These are phyloP conservation scores for Peromyscus attwateri DNA, from an alignment of 2,797 vertebrate species.

Conservation along the genomic window DNA sequence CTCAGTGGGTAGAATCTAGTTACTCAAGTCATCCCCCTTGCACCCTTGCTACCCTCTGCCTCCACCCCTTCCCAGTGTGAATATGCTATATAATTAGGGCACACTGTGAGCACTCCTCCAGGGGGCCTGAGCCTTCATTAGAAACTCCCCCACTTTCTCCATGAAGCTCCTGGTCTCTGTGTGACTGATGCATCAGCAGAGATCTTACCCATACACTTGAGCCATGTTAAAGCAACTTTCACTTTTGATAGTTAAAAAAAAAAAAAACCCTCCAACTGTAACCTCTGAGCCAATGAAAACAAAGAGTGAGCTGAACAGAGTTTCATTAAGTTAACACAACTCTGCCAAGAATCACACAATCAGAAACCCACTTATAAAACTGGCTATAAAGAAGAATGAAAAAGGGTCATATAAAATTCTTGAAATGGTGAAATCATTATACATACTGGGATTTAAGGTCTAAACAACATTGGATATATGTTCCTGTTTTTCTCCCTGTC, in stretches of 20 bases:
- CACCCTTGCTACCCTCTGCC: neutral
- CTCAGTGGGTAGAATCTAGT: no score
- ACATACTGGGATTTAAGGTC: slow-evolving; percentile 54
- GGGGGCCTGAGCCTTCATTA: neutral
- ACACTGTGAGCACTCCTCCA: neutral
- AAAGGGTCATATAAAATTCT: slow-evolving; percentile 70
- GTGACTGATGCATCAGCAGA: slow-evolving; percentile 65
- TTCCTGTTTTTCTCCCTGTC: neutral
- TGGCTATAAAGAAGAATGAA: slow-evolving; percentile 76
- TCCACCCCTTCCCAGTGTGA: neutral
- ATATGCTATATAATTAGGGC: neutral
- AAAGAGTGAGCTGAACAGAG: slow-evolving; percentile 70
- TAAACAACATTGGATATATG: slow-evolving; percentile 41
- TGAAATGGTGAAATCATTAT: slow-evolving; percentile 70
- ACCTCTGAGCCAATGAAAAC: slow-evolving; percentile 76
- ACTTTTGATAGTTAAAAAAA: slow-evolving; percentile 53
- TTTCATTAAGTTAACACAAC: slow-evolving; percentile 77
- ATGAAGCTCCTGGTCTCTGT: slow-evolving; percentile 50
- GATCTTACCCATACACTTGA: slow-evolving; percentile 58
- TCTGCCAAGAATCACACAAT: slow-evolving; percentile 81
- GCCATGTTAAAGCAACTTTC: slow-evolving; percentile 66
- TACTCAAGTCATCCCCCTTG: neutral
- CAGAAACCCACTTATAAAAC: slow-evolving; percentile 76
- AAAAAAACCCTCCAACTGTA: neutral
- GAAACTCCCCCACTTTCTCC: neutral